Base-by-base conservation (phyloP, 2,888 invertebrate species). In the Polydesmus complanatus region DNA sequence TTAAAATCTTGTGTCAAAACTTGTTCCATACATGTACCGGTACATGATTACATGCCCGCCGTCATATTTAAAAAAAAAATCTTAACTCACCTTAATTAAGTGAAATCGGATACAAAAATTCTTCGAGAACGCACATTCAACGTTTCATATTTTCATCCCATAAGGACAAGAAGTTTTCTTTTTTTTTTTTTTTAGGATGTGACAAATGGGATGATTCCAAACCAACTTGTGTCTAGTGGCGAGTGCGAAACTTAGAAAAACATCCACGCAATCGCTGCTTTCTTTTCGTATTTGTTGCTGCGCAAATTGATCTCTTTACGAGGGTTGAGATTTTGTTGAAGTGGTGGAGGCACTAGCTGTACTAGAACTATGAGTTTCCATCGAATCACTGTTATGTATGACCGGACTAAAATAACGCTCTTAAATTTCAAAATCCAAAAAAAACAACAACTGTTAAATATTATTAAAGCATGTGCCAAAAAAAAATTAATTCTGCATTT, bases 371-470 rank as follows among this genome's bases (percentile, higher is more conserved):
- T 56, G 57, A 50, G 64, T 57, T 18, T 79, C 79, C 68, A 78
- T 73, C 63, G 76, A 75, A 67, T 75, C 77, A 71, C 73, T 77
- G 71, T 76, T 74, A 71, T 79, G 79, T 65, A 79, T 74, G 63
- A 75, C 79, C 63, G 78, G 76, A 70, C 77, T 79, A 71, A 79
- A 79, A 71, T 79, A 79, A 68, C 79, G 76, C 70, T 79, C 79
- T 78, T 74, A 49, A 58, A 58, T 18, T 5, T 19, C 19, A 52
- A 52, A 52, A 52, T 11, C 11, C 11, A 52, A 18, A 52, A 52
- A 11, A 14, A 11, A 56, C 25, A 56, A 37, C n/a, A 22, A 47
- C 27, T 37, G 18, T 56, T 47, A 56, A 47, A 47, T 25, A 52
- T 11, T 11, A 19, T 52, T 11, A 21, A 52, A 18, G 18, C 11